Percentiles rank a stretch among this genome's conserved stretches.
Evolutionary conservation across 2,888 invertebrate genomes (phyloP).

Genomic region (Neoascia interrupta): DNA sequence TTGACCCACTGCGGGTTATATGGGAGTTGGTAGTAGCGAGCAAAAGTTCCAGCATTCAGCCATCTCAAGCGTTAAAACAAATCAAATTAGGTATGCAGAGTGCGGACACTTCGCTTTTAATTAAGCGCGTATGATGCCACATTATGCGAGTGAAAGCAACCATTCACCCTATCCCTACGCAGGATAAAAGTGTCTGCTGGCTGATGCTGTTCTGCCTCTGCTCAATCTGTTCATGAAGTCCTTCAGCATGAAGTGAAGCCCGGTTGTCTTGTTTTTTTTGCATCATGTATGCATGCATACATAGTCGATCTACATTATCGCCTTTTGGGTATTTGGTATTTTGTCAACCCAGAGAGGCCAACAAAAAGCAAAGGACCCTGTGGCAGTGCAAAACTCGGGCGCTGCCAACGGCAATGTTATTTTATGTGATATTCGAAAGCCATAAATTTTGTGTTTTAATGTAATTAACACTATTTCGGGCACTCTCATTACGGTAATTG

Average conservation of each 20-base stretch:
- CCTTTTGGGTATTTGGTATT: no score
- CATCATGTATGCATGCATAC: background rate
- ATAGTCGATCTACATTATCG: no score
- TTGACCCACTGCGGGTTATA: no score
- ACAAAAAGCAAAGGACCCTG: no score
- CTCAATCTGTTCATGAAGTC: conserved; percentile 36
- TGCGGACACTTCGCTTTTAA: conserved; percentile 55
- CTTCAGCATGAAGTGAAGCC: background rate
- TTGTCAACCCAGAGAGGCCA: no score
- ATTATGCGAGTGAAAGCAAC: conserved; percentile 37
- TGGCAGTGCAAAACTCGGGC: conserved; percentile 33
- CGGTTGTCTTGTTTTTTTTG: background rate
- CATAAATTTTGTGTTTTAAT: conserved; percentile 67
- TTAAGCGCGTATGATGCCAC: conserved; percentile 54
- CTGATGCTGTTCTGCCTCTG: background rate
- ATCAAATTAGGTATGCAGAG: conserved; percentile 58
- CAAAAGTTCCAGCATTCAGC: conserved; percentile 11
- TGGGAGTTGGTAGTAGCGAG: no score
- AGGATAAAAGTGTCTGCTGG: background rate
- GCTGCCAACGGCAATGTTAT: conserved; percentile 43
- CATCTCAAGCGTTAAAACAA: conserved; percentile 53
- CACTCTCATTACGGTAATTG: conserved; percentile 70
- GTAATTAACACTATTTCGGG: conserved; percentile 70
- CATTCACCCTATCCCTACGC: conserved; percentile 24
- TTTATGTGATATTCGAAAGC: conserved; percentile 65